Evolutionary conservation across 2,113 vertebrate species (phyloP).

Genomic region (Carassius gibelio): DNA sequence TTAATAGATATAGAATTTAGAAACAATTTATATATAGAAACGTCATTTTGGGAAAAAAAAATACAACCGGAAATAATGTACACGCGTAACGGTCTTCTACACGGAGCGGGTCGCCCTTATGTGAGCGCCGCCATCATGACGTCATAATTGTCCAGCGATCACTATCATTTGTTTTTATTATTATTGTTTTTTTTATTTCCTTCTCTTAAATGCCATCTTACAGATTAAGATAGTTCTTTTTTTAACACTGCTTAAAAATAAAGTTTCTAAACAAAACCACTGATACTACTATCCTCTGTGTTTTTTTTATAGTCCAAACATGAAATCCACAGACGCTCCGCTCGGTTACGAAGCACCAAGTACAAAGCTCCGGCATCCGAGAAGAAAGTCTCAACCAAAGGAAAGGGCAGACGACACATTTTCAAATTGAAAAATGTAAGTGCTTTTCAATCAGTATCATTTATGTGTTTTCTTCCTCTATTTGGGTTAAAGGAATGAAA

Average conservation of each 20-base stretch:
- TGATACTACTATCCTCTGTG: not conserved
- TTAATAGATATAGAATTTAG: no score
- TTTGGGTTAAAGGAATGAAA: no score
- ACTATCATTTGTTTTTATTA: no score
- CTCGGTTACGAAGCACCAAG: conserved; percentile 93
- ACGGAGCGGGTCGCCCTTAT: not conserved
- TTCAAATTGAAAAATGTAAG: conserved; percentile 98
- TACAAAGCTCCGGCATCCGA: conserved; percentile 95
- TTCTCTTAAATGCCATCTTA: no score
- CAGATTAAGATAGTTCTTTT: no score
- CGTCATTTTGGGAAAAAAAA: no score
- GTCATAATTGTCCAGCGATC: not conserved
- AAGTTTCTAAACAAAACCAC: not conserved
- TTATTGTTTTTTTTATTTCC: no score
- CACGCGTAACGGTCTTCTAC: not conserved
- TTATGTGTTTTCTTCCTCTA: not conserved
- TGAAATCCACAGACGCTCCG: conserved; percentile 94
- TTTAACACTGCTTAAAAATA: no score
- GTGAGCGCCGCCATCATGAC: not conserved
- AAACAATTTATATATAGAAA: no score
- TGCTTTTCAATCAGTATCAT: not conserved
- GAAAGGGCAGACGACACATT: conserved; percentile 95
- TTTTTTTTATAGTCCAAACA: conserved; percentile 80
- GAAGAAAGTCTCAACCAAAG: conserved; percentile 98
- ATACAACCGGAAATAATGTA: no score